Evolutionary conservation across 92 coral and sea anemone species (phyloP).

Genomic region (Isaurus tuberculatus): DNA sequence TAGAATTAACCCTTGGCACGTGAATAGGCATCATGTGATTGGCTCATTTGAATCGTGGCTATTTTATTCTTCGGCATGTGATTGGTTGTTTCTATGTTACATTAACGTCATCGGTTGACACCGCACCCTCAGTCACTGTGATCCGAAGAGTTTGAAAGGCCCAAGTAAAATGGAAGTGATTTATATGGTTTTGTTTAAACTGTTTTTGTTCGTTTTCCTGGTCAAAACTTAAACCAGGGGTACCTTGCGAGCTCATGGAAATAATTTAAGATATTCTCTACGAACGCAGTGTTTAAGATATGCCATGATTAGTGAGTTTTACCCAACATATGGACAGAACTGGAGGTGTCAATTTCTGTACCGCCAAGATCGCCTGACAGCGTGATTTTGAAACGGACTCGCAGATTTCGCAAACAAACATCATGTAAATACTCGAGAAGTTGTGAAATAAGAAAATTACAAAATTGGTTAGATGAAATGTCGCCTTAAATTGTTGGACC

Average conservation of each 20-base stretch:
- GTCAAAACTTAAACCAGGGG: slow-evolving; percentile 2
- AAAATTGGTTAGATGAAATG: background rate
- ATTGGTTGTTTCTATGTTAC: slow-evolving; percentile 97
- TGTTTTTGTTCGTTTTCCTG: background rate
- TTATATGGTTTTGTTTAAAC: slow-evolving; percentile 3
- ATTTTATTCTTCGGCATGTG: slow-evolving; percentile 58
- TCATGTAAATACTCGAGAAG: slow-evolving; percentile 8
- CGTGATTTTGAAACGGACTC: slow-evolving; percentile 12
- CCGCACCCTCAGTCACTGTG: slow-evolving; percentile 91
- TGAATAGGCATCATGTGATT: slow-evolving; percentile 77
- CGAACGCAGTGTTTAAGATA: background rate
- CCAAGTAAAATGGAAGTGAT: background rate
- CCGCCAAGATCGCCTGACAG: background rate
- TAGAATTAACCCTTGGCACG: slow-evolving; percentile 78
- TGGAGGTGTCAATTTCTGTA: slow-evolving; percentile 22
- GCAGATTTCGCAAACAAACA: slow-evolving; percentile 13
- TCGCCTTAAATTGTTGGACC: background rate
- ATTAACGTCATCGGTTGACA: slow-evolving; percentile 86
- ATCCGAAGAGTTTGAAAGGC: background rate
- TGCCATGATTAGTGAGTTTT: background rate
- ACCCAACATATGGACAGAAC: background rate
- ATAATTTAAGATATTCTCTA: slow-evolving; percentile 37
- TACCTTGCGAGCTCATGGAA: slow-evolving; percentile 14
- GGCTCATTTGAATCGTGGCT: slow-evolving; percentile 83
- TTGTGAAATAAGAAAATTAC: slow-evolving; percentile 3